A percentile compares a stretch with the other conserved stretches of the same genome.
phyloP scores from a whole-genome alignment of 1,140 invertebrate genomes.

The Metaphire vulgaris region DNA sequence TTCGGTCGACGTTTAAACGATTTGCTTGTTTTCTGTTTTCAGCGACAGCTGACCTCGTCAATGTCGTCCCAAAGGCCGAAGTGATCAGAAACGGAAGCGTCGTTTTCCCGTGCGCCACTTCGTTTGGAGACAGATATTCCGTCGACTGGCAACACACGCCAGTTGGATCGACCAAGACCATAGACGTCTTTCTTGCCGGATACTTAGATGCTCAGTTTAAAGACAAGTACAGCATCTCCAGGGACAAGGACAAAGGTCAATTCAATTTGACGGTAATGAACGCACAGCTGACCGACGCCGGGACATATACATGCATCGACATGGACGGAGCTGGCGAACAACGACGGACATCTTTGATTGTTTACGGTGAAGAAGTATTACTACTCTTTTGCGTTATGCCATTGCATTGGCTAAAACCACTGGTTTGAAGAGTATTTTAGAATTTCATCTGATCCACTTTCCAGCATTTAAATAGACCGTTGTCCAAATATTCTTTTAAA shows the following conservation, averaged over 20 bases:
- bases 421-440: too few species aligned
- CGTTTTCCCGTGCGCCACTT: neutral
- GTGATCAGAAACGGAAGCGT: neutral
- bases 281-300: neutral
- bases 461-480: too few species aligned
- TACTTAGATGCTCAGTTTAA: neutral
- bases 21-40: too few species aligned
- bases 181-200: neutral
- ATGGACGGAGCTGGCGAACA: neutral
- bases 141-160: neutral
- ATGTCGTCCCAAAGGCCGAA: neutral
- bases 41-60: neutral
- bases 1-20: too few species aligned
- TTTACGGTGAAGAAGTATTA: neutral
- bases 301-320: neutral
- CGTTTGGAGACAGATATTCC: neutral
- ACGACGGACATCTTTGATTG: neutral
- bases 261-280: neutral
- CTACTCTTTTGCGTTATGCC: too few species aligned
- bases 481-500: too few species aligned
- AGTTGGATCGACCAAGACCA: neutral
- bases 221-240: neutral
- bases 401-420: too few species aligned
- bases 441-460: too few species aligned
- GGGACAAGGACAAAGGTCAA: neutral